Evolutionary conservation across 2,797 vertebrate species (phyloP).

Genomic region (Corythornis leucogaster): DNA sequence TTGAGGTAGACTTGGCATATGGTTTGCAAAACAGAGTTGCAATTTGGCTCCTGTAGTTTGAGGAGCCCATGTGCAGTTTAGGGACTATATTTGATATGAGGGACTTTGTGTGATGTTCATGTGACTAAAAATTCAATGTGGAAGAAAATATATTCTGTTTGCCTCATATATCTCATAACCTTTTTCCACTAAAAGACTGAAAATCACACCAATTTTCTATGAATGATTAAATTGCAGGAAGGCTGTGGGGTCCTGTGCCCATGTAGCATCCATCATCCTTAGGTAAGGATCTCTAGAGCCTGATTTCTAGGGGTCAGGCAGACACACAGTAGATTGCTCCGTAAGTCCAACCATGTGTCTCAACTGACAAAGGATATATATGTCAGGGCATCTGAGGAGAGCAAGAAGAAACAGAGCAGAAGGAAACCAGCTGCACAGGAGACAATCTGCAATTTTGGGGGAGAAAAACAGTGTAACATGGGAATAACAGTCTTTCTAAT

Average conservation of each 20-base stretch:
- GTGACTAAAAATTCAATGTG: not conserved
- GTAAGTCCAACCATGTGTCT: not conserved
- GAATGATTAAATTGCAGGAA: not conserved
- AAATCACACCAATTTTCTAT: not conserved
- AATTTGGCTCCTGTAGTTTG: not conserved
- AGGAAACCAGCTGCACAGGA: not conserved
- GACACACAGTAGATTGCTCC: not conserved
- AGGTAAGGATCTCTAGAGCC: not conserved
- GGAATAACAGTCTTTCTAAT: not conserved
- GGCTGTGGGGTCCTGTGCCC: not conserved
- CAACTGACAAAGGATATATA: not conserved
- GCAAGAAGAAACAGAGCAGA: conserved; percentile 9
- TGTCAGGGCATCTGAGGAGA: not conserved
- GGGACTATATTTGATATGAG: not conserved
- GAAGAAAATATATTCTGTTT: not conserved
- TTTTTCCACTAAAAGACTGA: not conserved
- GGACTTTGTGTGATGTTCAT: not conserved
- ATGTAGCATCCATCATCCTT: not conserved
- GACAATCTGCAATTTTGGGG: not conserved
- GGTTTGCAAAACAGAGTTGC: not conserved
- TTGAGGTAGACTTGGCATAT: not conserved
- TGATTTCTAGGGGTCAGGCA: not conserved
- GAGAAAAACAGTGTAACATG: not conserved
- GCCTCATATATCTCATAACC: not conserved
- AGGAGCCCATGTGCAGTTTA: not conserved